A percentile compares a stretch with the other conserved stretches of the same genome.
Conservation (phyloP, 1,140 invertebrate genomes). For the Drosophila willistoni region DNA sequence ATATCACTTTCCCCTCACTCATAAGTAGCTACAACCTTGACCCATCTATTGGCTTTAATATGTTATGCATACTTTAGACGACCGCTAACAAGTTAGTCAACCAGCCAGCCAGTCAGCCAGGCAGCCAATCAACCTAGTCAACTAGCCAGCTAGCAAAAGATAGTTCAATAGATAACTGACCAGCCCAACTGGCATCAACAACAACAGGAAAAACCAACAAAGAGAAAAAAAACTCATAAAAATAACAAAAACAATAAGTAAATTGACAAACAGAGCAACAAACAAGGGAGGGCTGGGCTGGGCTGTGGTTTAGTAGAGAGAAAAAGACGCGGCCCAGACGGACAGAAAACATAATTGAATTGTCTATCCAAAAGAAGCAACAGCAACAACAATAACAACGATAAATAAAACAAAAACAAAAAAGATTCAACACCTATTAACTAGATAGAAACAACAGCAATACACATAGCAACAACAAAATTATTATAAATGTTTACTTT, state of each 20-base stretch:
- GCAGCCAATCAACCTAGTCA: background rate
- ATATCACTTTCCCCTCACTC: background rate
- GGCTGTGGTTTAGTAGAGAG: background rate
- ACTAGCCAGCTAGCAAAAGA: background rate
- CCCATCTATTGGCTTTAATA: conserved; percentile 35
- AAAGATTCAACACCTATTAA: conserved; percentile 14
- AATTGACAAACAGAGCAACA: conserved; percentile 18
- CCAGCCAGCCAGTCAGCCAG: background rate
- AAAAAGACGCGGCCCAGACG: conserved; percentile 1
- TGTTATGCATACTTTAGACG: conserved; percentile 27
- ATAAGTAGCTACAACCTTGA: conserved; percentile 40
- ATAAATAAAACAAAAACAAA: no score
- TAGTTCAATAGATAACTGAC: conserved; percentile 37
- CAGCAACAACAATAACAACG: background rate
- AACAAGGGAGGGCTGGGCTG: background rate
- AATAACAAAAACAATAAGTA: conserved; percentile 4
- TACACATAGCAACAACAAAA: background rate
- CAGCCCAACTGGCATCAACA: background rate
- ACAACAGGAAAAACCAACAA: conserved; percentile 3
- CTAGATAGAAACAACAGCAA: background rate
- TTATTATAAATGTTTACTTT: conserved; percentile 20
- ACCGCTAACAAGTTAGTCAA: conserved; percentile 54
- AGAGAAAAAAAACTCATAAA: background rate
- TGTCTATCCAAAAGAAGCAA: background rate
- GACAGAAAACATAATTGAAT: conserved; percentile 15